Conservation (phyloP, 2,797 vertebrate species). For the Anabas testudineus region DNA sequence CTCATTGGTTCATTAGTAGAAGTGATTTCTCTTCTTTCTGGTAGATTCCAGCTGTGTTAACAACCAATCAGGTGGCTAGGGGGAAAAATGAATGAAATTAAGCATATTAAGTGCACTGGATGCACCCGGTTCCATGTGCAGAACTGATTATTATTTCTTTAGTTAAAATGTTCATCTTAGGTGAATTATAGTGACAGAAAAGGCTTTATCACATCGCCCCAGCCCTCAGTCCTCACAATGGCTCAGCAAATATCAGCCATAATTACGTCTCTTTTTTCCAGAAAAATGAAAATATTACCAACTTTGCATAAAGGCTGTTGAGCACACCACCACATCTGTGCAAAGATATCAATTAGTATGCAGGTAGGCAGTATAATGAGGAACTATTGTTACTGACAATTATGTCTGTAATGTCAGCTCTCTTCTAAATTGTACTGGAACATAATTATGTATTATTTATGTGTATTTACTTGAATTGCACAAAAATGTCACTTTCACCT, state of each 20-base stretch:
- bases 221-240: slow-evolving; percentile 14
- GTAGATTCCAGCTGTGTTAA: slow-evolving; percentile 42
- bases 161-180: slow-evolving; percentile 17
- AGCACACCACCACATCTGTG: neutral
- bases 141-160: slow-evolving; percentile 19
- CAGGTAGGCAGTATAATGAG: neutral
- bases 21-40: slow-evolving; percentile 30
- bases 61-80: slow-evolving; percentile 29
- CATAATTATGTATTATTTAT: neutral
- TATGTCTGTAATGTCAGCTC: neutral
- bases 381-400: neutral
- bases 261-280: neutral
- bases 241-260: neutral
- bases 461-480: slow-evolving; percentile 1
- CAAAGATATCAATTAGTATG: neutral
- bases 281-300: slow-evolving; percentile 15
- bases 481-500: neutral
- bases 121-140: slow-evolving; percentile 4
- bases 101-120: slow-evolving; percentile 13
- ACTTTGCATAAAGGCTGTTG: neutral
- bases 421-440: slow-evolving; percentile 14
- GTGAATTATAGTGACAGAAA: slow-evolving; percentile 11
- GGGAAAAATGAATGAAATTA: slow-evolving; percentile 18
- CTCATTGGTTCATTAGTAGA: slow-evolving; percentile 22
- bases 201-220: slow-evolving; percentile 15